Evolutionary conservation across 2,113 vertebrate genomes (phyloP).

Genomic region (Sula dactylatra): DNA sequence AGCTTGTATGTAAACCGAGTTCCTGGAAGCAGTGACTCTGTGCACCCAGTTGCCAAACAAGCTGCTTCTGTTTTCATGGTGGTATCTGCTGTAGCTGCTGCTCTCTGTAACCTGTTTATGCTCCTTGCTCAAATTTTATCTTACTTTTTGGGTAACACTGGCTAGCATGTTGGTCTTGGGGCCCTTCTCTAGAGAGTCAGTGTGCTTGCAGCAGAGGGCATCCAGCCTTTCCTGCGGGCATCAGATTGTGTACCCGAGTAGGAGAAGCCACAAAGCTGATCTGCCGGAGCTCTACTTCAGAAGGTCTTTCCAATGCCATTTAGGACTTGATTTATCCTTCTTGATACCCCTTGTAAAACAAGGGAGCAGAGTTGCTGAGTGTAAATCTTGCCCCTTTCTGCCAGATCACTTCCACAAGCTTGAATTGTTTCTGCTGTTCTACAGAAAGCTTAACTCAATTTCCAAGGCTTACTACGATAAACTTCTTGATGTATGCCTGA

Average conservation of each 20-base stretch:
- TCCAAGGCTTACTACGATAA: background rate
- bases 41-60: fast-evolving
- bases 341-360: background rate
- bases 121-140: background rate
- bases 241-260: no score
- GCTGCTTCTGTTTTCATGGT: background rate
- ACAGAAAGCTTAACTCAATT: background rate
- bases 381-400: background rate
- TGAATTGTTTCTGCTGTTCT: background rate
- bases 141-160: background rate
- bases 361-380: background rate
- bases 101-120: background rate
- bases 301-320: background rate
- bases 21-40: background rate
- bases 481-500: no score
- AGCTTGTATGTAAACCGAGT: background rate
- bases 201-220: background rate
- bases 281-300: background rate
- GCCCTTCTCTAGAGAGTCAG: background rate
- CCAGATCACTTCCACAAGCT: background rate
- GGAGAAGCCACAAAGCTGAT: background rate
- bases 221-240: background rate
- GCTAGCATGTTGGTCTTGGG: fast-evolving
- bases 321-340: background rate
- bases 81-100: background rate